Conservation (phyloP, 2,888 invertebrate genomes). For the Bembecia ichneumoniformis region DNA sequence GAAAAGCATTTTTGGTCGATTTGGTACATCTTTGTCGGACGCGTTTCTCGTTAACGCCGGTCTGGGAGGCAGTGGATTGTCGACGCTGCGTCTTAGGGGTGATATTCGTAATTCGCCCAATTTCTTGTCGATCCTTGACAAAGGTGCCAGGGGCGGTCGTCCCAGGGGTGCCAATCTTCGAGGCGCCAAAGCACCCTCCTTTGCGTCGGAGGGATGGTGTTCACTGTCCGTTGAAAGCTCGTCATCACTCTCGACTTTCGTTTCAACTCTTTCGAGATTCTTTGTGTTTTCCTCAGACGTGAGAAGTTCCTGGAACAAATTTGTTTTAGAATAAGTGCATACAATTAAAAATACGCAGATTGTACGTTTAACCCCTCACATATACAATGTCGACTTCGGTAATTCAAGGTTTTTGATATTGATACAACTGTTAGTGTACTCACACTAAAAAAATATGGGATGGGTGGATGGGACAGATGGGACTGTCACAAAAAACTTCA, state of each 20-base stretch:
- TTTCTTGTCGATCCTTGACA: conserved; percentile 49
- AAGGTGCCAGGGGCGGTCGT: conserved; percentile 48
- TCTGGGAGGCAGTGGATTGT: conserved; percentile 40
- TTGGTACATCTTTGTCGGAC: conserved; percentile 43
- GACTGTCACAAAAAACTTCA: too few species aligned
- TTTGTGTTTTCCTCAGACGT: conserved; percentile 66
- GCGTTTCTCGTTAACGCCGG: conserved; percentile 40
- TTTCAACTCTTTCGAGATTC: conserved; percentile 59
- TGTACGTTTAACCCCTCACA: too few species aligned
- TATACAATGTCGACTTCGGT: too few species aligned
- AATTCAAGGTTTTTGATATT: too few species aligned
- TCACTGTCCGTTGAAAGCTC: conserved; percentile 62
- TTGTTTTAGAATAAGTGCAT: too few species aligned
- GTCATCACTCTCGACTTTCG: conserved; percentile 67
- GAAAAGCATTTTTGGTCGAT: conserved; percentile 47
- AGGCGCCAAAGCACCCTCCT: conserved; percentile 28
- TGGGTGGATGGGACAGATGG: too few species aligned
- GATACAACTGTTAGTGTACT: too few species aligned
- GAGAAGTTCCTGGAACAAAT: conserved; percentile 16
- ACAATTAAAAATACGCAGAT: too few species aligned
- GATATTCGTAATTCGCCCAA: conserved; percentile 50
- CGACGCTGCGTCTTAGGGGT: conserved; percentile 49
- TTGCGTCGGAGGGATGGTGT: conserved; percentile 39
- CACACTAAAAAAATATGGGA: too few species aligned
- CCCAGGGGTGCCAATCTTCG: conserved; percentile 47